Evolutionary conservation across 2,888 invertebrate species (phyloP), one percentile per base, ranked within the genome.

Genomic region (Asteroscopus sphinx): DNA sequence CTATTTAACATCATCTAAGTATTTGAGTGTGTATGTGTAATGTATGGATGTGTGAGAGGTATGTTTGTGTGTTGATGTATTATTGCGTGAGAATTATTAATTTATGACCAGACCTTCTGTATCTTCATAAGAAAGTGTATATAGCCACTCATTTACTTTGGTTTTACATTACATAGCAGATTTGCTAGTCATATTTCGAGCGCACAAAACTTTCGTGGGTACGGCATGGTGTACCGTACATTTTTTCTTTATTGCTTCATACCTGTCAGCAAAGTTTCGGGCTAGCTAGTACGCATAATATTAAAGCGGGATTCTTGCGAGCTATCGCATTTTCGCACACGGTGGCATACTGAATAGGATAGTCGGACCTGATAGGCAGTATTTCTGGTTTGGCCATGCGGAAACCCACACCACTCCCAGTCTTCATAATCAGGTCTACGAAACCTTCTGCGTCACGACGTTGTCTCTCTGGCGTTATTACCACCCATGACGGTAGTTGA

Each of bases 241-340:
- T 66, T 97, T 97, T 83, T 98, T 98, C 85, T 99, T 99, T 8
- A 99, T 97, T 0, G 97, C 97, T 47, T 96, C 96, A 77, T 99
- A 98, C 17, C 96, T 95, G 66, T 98, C 98, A 0, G 96, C 92
- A 95, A 0, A 76, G 45, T 89, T 89, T 28, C 86, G 82, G 0
- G 96, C n/a, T n/a, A n/a, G n/a, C 94, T 0, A 98, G 93, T 0
- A 98, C 94, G 53, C 96, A 95, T 79, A 97, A 85, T 1, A 97
- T 92, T 17, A 97, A 68, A 1, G 95, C 94, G 0, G 97, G 97
- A 81, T 95, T 95, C 9, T 81, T 83, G 9, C 89, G 79, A 0
- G 94, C 93, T 6, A 96, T 93, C 0, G 96, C 90, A 0, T 86
- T 79, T 46, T 97, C 97, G 28, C 97, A 91, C 1, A 91, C 90